These are phyloP conservation scores for Chaenogobius annularis DNA, from an alignment of 2,113 vertebrate species.

Conservation along the genomic window DNA sequence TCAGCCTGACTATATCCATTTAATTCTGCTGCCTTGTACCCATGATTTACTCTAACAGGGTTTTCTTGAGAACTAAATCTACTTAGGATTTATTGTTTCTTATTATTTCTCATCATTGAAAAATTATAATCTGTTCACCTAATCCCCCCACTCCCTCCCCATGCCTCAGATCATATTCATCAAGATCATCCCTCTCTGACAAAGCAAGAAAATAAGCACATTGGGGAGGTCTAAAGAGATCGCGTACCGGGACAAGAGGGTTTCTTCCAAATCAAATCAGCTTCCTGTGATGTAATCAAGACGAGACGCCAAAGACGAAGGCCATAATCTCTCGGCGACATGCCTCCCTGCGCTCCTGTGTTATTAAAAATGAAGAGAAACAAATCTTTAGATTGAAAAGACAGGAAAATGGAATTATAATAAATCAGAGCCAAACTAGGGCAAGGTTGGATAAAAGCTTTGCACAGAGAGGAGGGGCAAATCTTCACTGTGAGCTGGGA, in stretches of 20 bases:
- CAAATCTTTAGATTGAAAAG: constrained; percentile 78
- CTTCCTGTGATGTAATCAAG: constrained; percentile 77
- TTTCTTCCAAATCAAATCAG: constrained; percentile 75
- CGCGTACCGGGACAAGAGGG: constrained; percentile 45
- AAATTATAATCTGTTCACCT: constrained; percentile 74
- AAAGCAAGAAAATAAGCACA: constrained; percentile 66
- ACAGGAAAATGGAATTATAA: constrained; percentile 78
- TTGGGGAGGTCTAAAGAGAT: constrained; percentile 62
- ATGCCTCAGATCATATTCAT: constrained; percentile 74
- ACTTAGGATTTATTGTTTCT: constrained; percentile 79
- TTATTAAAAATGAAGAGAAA: constrained; percentile 76
- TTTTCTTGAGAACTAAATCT: constrained; percentile 81
- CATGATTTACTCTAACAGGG: constrained; percentile 74
- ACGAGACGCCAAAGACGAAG: constrained; percentile 69
- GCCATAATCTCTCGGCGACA: constrained; percentile 71
- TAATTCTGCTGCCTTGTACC: constrained; percentile 65
- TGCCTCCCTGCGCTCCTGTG: constrained; percentile 52
- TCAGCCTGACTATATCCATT: constrained; percentile 50
- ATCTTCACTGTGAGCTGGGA: constrained; percentile 62
- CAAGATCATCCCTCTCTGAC: constrained; percentile 70
- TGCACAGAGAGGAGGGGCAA: constrained; percentile 69
- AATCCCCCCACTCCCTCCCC: constrained; percentile 67
- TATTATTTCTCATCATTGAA: constrained; percentile 76
- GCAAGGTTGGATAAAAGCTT: constrained; percentile 77
- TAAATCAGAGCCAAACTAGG: constrained; percentile 68